Evolutionary conservation across 2,888 invertebrate genomes (phyloP), one percentile per base, ranked within the genome.

Genomic region (Eudemis profundana): DNA sequence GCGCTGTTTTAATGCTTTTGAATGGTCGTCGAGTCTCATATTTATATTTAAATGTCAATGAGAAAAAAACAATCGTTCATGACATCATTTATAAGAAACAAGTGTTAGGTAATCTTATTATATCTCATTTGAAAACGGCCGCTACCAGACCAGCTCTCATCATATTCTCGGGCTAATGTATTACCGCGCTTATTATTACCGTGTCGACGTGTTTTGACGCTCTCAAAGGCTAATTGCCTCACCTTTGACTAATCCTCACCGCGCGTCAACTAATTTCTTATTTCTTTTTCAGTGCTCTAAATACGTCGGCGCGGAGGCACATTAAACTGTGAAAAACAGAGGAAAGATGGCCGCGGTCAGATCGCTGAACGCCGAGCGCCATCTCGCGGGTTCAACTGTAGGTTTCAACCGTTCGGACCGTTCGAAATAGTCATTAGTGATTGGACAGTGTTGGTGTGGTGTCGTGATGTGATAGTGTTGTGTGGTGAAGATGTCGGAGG

Each of bases 401-500:
- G 74, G 74, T 84, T 84, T 82, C 77, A 85, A 86, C 82, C 78
- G 79, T 79, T 81, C 80, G 75, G 81, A 86, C 81, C 80, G 83
- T 84, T 87, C 83, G 73, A 89, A 90, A 88, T 88, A 87, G 86
- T 84, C 81, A 86, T 78, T 85, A 77, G 83, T 84, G 82, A 79
- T 76, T 78, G 77, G 74, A 82, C 82, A 79, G 86, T 83, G 85
- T 79, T 76, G 79, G 83, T 83, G 85, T 72, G 69, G 83, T 75
- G 84, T 80, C 82, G 89, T 88, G 84, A 88, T 87, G 89, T 89
- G 86, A 85, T 85, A 78, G 83, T 75, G 73, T 78, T 78, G 46
- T 77, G 72, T 74, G 78, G 74, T 77, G 73, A 83, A 84, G 82
- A 94, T 94, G 94, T 93, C 94, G 75, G 94, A 94, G 88, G 94